These are phyloP conservation scores for Melanotaenia pygmaea DNA, from an alignment of 2,797 vertebrate genomes.

Conservation along the genomic window DNA sequence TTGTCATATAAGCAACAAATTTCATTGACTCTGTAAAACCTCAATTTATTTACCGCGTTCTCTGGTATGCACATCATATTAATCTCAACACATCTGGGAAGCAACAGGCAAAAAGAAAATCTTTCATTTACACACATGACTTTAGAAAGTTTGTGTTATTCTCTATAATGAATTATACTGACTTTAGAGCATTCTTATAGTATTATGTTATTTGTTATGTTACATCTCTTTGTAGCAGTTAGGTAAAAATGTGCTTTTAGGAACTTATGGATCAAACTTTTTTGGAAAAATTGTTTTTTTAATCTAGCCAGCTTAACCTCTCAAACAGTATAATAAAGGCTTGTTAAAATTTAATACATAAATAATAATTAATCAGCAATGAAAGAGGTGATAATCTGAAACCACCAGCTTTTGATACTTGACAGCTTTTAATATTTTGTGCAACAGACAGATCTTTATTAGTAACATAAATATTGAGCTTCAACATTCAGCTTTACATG, in stretches of 20 bases:
- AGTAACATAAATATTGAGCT: neutral
- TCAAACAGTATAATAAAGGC: neutral
- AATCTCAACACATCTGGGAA: neutral
- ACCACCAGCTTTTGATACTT: neutral
- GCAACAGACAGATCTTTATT: neutral
- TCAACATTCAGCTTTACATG: neutral
- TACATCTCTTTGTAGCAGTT: neutral
- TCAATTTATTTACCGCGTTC: neutral
- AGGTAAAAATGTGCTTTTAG: too few relatives aligned
- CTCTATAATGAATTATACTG: neutral
- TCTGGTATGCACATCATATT: neutral
- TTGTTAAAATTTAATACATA: neutral
- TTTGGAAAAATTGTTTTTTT: neutral
- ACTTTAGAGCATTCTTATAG: neutral
- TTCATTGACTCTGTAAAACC: neutral
- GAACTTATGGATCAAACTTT: too few relatives aligned
- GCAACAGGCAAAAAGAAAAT: neutral
- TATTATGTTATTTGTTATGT: neutral
- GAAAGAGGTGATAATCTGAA: neutral
- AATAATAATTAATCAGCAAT: neutral
- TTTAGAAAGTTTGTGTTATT: neutral
- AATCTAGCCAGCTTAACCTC: neutral
- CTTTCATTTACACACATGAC: neutral
- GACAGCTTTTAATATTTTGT: neutral
- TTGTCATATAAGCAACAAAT: neutral